Evolutionary conservation across 1,140 invertebrate genomes (phyloP).

Genomic region (Drosophila dunni): DNA sequence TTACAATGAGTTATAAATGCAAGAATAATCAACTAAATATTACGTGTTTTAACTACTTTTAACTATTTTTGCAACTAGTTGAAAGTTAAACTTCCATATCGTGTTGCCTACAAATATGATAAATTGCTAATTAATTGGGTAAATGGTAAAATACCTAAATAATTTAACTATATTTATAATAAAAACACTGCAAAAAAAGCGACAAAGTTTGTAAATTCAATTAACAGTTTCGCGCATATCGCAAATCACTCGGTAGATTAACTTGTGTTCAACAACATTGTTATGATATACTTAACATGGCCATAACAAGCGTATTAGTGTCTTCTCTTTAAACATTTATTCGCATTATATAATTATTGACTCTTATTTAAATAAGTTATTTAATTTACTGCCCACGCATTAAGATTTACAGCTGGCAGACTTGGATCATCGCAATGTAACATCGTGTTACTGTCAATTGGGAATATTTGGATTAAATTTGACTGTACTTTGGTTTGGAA

Average conservation of each 20-base stretch:
- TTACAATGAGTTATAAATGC: background rate
- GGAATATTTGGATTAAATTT: conserved; percentile 2
- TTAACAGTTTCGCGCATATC: conserved; percentile 46
- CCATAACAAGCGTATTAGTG: background rate
- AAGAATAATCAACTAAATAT: conserved; percentile 1
- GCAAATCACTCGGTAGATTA: conserved; percentile 8
- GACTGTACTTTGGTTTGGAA: background rate
- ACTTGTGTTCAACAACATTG: conserved; percentile 29
- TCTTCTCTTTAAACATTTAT: conserved; percentile 2
- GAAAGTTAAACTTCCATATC: conserved; percentile 50
- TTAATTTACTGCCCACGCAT: conserved; percentile 71
- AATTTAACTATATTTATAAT: conserved; percentile 23
- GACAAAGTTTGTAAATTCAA: conserved; percentile 53
- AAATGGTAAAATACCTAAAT: conserved; percentile 46
- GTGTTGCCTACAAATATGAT: conserved; percentile 52
- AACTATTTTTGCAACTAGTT: conserved; percentile 44
- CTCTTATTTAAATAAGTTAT: conserved; percentile 27
- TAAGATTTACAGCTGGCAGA: conserved; percentile 85
- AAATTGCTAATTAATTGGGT: conserved; percentile 54
- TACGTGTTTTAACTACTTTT: conserved; percentile 8
- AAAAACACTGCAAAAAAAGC: conserved; percentile 36
- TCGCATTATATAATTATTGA: background rate
- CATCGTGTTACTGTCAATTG: conserved; percentile 85
- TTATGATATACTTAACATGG: conserved; percentile 3
- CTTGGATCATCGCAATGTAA: conserved; percentile 85